Percentiles rank a stretch among this genome's conserved stretches.
phyloP scores from a whole-genome alignment of 1,140 invertebrate species.

The Thereuonema tuberculata region DNA sequence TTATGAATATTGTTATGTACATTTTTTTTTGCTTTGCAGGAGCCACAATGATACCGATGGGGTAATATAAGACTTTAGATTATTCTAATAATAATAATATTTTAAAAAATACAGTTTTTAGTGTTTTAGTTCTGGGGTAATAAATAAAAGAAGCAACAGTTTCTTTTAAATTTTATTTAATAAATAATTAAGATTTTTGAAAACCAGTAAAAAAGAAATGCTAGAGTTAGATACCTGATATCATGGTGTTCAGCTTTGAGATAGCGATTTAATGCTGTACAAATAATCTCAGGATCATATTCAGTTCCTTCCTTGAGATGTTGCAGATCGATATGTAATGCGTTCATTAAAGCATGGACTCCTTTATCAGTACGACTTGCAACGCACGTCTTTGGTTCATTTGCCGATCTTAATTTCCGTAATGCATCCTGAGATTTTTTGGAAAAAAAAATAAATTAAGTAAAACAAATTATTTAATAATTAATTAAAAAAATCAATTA shows the following conservation, averaged over 20 bases:
- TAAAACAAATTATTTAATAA: neutral
- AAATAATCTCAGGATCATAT: constrained; percentile 13
- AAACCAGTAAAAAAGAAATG: too few relatives aligned
- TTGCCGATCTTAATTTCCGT: constrained; percentile 5
- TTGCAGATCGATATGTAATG: constrained; percentile 18
- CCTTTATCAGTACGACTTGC: constrained; percentile 19
- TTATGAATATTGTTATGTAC: too few relatives aligned
- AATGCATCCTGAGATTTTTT: constrained; percentile 1
- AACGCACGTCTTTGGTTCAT: constrained; percentile 4
- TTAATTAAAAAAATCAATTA: too few relatives aligned
- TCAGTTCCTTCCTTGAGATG: constrained; percentile 11
- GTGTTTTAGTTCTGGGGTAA: too few relatives aligned
- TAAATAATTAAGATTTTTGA: too few relatives aligned
- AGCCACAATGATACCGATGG: too few relatives aligned
- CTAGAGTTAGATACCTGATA: constrained; percentile 15
- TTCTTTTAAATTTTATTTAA: too few relatives aligned
- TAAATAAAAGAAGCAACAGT: too few relatives aligned
- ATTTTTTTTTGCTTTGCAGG: too few relatives aligned
- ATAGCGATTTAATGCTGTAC: constrained; percentile 10
- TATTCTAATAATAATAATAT: too few relatives aligned
- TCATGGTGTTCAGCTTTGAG: constrained; percentile 15
- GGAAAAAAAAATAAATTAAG: neutral
- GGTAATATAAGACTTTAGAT: too few relatives aligned
- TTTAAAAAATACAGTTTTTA: too few relatives aligned
- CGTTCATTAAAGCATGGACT: constrained; percentile 19